A percentile compares a stretch with the other conserved stretches of the same genome.
phyloP scores from a whole-genome alignment of 1,140 invertebrate species.

The Drosophila prosaltans region DNA sequence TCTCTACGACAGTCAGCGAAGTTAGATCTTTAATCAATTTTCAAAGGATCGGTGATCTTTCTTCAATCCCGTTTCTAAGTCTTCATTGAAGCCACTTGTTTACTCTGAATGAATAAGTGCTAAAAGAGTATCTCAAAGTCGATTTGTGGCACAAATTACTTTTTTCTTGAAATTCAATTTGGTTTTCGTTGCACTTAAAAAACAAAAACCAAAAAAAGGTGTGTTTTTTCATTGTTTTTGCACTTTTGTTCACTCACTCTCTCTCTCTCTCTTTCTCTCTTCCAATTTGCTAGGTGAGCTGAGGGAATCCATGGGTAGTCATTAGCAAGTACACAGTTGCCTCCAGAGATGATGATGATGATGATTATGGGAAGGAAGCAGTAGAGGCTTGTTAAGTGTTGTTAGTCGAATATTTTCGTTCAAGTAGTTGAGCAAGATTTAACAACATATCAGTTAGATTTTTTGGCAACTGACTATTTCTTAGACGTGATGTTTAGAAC shows the following conservation, averaged over 20 bases:
- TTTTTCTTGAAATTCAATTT: neutral
- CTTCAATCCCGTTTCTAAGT: too few relatives aligned
- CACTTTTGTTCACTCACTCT: slow-evolving; percentile 8
- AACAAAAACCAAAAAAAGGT: neutral
- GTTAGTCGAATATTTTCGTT: neutral
- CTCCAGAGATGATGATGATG: neutral
- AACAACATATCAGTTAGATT: neutral
- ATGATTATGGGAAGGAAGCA: neutral
- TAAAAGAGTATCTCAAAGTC: slow-evolving; percentile 2
- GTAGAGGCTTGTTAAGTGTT: slow-evolving; percentile 1
- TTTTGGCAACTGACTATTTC: neutral
- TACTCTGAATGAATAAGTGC: too few relatives aligned
- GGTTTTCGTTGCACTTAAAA: neutral
- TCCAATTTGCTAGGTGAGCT: neutral
- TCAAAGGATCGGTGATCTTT: too few relatives aligned
- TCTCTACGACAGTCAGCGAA: too few relatives aligned
- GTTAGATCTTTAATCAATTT: too few relatives aligned
- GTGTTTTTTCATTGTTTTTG: neutral
- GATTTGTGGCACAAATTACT: slow-evolving; percentile 3
- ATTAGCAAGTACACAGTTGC: neutral
- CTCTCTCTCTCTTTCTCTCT: slow-evolving; percentile 1
- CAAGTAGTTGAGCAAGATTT: neutral
- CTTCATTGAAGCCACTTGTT: too few relatives aligned
- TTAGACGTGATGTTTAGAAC: neutral
- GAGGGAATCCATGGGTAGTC: neutral